Evolutionary conservation across 2,113 vertebrate genomes (phyloP), one percentile per base, ranked within the genome.

Genomic region (Variabilichromis moorii): DNA sequence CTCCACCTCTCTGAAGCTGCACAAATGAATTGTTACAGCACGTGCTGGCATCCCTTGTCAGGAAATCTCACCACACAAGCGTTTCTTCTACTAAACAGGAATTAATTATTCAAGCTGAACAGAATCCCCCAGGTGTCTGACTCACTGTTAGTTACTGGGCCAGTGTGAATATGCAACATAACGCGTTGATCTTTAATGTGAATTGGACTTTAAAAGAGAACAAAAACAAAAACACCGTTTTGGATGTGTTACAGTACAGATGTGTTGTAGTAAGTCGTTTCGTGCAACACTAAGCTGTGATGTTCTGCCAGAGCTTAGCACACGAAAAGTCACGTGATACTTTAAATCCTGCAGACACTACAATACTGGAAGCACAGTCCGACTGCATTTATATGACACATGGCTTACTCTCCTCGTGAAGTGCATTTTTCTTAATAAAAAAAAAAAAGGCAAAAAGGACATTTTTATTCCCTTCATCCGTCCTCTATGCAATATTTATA

Each of bases 11-110:
- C 59, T 47, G 71, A 28, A 76, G 40, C 68, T 35, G 17, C 17
- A 89, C 33, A 73, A 66, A 88, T 83, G 26, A 82, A 92, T 88
- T 88, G 89, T 89, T 91, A 86, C 81, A 86, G 86, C 45, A 59
- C 79, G 86, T 68, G 85, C 47, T 83, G 89, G 45, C 84, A 12
- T 85, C 85, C 84, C 71, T n/a, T 85, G 47, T 81, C 47, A 79
- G 21, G 17, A 66, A 63, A 86, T 33, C 61, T 78, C 24, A 63
- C 78, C 54, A 81, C 47, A 84, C 26, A 37, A 31, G 55, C 54
- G 7, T 78, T 78, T 78, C 42, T 78, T 78, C 73, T 50, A n/a
- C 73, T 78, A 78, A 78, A 78, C 45, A 51, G 45, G 84, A 16
- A 88, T 86, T 10, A 89, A 76, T 66, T 28, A n/a, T 53, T 79